These are phyloP conservation scores for Coluber constrictor DNA, from an alignment of 2,797 vertebrate species.

Conservation along the genomic window DNA sequence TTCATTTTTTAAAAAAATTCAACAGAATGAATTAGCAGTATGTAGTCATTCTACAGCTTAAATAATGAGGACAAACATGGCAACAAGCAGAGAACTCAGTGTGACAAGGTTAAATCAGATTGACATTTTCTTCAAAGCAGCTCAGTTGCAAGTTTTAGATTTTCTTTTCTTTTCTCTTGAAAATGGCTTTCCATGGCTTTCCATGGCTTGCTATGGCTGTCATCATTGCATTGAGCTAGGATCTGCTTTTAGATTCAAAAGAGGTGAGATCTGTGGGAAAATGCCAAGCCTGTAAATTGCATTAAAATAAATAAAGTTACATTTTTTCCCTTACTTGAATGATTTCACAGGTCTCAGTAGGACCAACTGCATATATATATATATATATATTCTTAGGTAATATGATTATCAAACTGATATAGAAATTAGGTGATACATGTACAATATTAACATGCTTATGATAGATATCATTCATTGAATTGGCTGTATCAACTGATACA, in stretches of 20 bases:
- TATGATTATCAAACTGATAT: background rate
- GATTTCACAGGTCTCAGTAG: background rate
- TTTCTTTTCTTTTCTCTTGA: background rate
- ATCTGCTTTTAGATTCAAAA: background rate
- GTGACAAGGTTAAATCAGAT: background rate
- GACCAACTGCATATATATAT: background rate
- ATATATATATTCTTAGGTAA: background rate
- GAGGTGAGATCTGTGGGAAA: background rate
- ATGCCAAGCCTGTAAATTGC: background rate
- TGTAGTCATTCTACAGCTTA: background rate
- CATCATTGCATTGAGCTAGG: background rate
- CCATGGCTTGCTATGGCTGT: background rate
- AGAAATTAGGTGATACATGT: background rate
- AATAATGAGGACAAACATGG: background rate
- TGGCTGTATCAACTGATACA: background rate
- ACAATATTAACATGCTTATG: background rate
- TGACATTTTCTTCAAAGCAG: too few relatives aligned
- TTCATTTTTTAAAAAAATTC: background rate
- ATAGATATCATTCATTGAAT: background rate
- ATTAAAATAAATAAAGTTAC: background rate
- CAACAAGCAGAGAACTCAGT: background rate
- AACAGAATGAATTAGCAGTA: background rate
- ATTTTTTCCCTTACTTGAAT: background rate
- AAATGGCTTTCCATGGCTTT: background rate
- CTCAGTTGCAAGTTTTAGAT: background rate